Base-by-base conservation (phyloP, 2,888 invertebrate genomes). In the Drosophila subquinaria region DNA sequence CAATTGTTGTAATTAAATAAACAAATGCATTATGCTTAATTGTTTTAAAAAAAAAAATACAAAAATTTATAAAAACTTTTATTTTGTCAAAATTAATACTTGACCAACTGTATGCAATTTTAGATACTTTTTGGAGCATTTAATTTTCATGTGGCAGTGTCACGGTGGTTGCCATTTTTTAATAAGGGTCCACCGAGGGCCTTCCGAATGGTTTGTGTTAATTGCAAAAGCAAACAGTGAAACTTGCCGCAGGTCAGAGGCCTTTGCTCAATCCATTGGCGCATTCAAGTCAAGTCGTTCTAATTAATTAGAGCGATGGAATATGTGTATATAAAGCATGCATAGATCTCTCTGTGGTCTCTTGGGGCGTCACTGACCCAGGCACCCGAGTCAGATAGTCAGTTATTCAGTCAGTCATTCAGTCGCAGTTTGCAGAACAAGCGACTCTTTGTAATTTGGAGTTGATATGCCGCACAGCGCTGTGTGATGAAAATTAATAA, bases 401-500 rank as follows among this genome's bases (percentile, higher is more conserved):
- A 43, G 4, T 4, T 17, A 23, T 20, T 30, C 4, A 48, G 30
- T 48, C 43, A 43, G 20, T 17, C 4, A 33, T 30, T 33, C 33
- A 35, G 30, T 35, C 17, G 13, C 8, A 15, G 51, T 9, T 3
- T 3, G 35, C 42, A 8, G 64, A 84, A 85, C 82, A 88, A 88
- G 62, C 62, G 57, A 60, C 67, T 85, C 83, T 85, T 88, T 83
- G 83, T 83, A 77, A 82, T 82, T 88, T 85, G 78, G 68, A 69
- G 66, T 73, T 79, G 85, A 84, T 73, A 62, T 85, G 82, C 88
- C 80, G 82, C 85, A 76, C 42, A 77, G 65, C 30, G 6, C 81
- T 85, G 77, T 57, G 77, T 57, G 77, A 23, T 67, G 76, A 73
- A 85, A 84, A 85, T 87, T 87, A 87, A 87, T 87, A 83, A 82